A percentile compares a stretch with the other conserved stretches of the same genome.
These are phyloP conservation scores for Zaprionus gabonicus DNA, from an alignment of 1,140 invertebrate species.

Conservation along the genomic window DNA sequence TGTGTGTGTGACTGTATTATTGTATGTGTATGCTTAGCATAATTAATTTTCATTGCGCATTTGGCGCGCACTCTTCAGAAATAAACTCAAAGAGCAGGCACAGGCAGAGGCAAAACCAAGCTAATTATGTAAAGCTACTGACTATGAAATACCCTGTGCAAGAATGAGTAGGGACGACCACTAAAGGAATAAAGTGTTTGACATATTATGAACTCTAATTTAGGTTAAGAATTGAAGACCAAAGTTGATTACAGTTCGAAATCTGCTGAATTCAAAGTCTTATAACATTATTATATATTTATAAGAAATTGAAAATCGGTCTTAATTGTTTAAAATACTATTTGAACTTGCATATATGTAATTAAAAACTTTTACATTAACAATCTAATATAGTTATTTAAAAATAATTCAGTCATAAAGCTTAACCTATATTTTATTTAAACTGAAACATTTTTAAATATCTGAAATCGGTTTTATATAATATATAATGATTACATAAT, in stretches of 20 bases:
- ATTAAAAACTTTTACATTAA: no score
- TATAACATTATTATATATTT: no score
- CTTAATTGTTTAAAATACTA: no score
- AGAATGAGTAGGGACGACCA: not conserved
- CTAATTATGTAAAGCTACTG: not conserved
- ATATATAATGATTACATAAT: no score
- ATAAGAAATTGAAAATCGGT: no score
- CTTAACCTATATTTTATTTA: no score
- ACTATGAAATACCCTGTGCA: not conserved
- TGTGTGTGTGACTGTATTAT: not conserved
- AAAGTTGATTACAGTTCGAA: not conserved
- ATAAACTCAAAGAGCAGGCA: constrained; percentile 40
- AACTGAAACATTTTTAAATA: no score
- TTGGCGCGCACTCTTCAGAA: constrained; percentile 57
- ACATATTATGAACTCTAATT: not conserved
- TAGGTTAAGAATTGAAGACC: not conserved
- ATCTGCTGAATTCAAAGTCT: not conserved
- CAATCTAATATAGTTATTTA: no score
- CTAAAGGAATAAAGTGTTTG: not conserved
- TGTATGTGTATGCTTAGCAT: constrained; percentile 49
- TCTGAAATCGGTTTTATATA: no score
- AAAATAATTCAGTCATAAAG: no score
- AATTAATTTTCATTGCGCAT: constrained; percentile 72
- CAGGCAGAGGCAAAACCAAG: not conserved
- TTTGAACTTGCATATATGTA: no score